Evolutionary conservation across 1,140 invertebrate genomes (phyloP).

Genomic region (Drosophila melanica): DNA sequence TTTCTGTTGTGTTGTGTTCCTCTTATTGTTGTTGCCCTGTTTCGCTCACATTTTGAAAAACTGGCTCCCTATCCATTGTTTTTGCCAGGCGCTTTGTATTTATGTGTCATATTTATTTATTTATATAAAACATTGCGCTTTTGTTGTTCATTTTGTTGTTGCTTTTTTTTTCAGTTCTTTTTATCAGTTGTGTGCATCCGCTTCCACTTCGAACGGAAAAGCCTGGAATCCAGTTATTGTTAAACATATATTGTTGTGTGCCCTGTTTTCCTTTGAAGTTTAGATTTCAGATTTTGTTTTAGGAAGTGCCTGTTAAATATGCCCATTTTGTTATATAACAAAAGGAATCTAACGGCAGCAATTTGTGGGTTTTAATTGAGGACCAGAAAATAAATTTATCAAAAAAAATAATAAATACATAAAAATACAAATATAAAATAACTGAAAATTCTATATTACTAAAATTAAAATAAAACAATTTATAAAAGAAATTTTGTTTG

Average conservation of each 20-base stretch:
- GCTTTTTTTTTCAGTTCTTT: constrained; percentile 21
- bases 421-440: too few relatives aligned
- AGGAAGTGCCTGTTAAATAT: constrained; percentile 18
- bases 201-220: constrained; percentile 29
- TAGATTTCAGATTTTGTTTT: constrained; percentile 19
- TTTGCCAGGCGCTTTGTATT: constrained; percentile 54
- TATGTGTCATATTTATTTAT: constrained; percentile 79
- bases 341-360: too few relatives aligned
- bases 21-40: constrained; percentile 23
- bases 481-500: too few relatives aligned
- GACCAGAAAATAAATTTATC: not conserved
- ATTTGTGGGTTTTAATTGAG: too few relatives aligned
- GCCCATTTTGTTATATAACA: too few relatives aligned
- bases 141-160: constrained; percentile 42
- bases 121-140: constrained; percentile 73
- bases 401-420: too few relatives aligned
- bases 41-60: constrained; percentile 29
- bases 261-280: constrained; percentile 36
- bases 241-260: not conserved
- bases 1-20: too few relatives aligned
- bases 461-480: too few relatives aligned
- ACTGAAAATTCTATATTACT: too few relatives aligned
- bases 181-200: constrained; percentile 52
- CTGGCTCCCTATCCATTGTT: constrained; percentile 9
- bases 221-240: constrained; percentile 26